Conservation (phyloP, 2,113 vertebrate genomes). For the Prolemur simus region DNA sequence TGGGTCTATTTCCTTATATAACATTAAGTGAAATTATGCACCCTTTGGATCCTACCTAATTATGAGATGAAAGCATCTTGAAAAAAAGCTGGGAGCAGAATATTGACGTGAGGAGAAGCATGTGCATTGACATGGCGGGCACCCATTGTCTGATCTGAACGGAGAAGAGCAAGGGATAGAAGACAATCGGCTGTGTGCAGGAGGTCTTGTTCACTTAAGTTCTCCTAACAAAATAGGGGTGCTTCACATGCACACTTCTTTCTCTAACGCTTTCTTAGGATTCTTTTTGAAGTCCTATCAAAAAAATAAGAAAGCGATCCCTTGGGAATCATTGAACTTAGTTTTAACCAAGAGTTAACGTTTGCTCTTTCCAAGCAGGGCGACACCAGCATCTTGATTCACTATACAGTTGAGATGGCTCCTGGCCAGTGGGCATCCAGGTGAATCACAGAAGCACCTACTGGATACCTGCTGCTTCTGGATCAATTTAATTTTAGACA, state of each 20-base stretch:
- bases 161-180: background rate
- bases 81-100: background rate
- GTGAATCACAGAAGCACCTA: background rate
- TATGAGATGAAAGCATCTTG: background rate
- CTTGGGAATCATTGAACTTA: background rate
- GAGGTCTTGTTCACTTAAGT: background rate
- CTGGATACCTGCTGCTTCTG: background rate
- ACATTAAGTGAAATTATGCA: background rate
- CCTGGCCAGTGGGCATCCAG: background rate
- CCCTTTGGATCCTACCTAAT: background rate
- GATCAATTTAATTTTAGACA: background rate
- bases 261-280: background rate
- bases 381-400: background rate
- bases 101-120: background rate
- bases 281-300: background rate
- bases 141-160: background rate
- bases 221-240: background rate
- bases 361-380: background rate
- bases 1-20: background rate
- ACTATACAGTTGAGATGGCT: background rate
- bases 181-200: background rate
- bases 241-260: background rate
- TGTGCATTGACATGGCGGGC: background rate
- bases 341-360: background rate
- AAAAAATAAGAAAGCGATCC: background rate